A percentile compares a stretch with the other conserved stretches of the same genome.
Conservation (phyloP, 2,888 invertebrate genomes). For the Aquatica leii region DNA sequence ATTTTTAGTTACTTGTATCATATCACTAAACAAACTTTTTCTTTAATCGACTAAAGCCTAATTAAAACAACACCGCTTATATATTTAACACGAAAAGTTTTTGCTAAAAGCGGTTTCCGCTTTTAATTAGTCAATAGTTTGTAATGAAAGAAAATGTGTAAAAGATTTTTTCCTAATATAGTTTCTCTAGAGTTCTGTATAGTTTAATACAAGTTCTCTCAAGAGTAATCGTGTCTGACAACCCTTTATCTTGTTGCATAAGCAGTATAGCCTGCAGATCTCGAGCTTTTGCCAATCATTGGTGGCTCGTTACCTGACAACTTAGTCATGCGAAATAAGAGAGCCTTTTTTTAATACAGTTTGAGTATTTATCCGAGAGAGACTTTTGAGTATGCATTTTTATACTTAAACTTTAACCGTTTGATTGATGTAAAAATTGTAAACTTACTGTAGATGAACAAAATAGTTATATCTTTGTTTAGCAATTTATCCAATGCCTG, state of each 20-base stretch:
- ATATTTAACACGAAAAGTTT: too few relatives aligned
- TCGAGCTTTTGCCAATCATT: background rate
- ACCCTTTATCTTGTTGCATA: constrained; percentile 1
- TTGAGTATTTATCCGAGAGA: background rate
- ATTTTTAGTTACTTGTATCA: too few relatives aligned
- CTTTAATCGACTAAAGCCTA: too few relatives aligned
- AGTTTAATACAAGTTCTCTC: background rate
- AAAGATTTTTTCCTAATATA: constrained; percentile 1
- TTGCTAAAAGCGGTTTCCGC: too few relatives aligned
- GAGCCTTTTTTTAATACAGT: background rate
- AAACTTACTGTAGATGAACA: background rate
- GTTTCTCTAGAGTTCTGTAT: background rate
- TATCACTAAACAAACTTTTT: too few relatives aligned
- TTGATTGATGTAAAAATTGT: background rate
- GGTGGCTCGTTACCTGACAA: background rate
- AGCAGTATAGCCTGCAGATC: background rate
- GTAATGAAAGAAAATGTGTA: constrained; percentile 12
- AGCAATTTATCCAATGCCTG: constrained; percentile 6
- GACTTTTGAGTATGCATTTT: background rate
- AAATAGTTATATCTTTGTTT: constrained; percentile 7
- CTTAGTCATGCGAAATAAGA: background rate
- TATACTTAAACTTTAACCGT: background rate
- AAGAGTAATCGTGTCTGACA: constrained; percentile 2
- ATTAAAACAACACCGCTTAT: too few relatives aligned
- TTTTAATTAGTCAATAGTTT: too few relatives aligned